A percentile compares a stretch with the other conserved stretches of the same genome.
Conservation (phyloP, 2,797 vertebrate species). For the Rhinella marina region DNA sequence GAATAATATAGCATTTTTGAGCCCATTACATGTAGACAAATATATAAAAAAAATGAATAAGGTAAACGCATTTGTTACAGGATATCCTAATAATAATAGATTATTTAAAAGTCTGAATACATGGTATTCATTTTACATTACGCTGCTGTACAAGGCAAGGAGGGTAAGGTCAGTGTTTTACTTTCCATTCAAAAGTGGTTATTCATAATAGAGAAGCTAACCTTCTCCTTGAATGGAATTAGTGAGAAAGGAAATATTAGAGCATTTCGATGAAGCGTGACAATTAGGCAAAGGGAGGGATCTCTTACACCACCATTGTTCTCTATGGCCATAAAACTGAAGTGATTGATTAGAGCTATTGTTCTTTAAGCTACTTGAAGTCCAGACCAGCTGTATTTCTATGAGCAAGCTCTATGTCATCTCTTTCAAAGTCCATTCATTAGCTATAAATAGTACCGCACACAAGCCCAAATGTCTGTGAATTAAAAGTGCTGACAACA, state of each 20-base stretch:
- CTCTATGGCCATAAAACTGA: slow-evolving; percentile 2
- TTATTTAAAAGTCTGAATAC: neutral
- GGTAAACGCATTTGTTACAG: neutral
- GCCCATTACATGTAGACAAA: neutral
- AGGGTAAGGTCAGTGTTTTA: neutral
- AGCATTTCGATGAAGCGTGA: slow-evolving; percentile 34
- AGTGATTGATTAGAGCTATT: slow-evolving; percentile 38
- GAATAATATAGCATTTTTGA: neutral
- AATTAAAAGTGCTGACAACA: slow-evolving; percentile 5
- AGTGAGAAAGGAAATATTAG: slow-evolving; percentile 38
- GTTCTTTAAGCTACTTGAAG: slow-evolving; percentile 1
- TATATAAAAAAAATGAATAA: neutral
- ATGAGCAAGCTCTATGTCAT: slow-evolving; percentile 25
- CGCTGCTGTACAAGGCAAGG: neutral
- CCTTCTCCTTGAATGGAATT: slow-evolving; percentile 24
- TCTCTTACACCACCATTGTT: slow-evolving; percentile 37
- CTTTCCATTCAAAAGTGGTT: neutral
- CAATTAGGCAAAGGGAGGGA: slow-evolving; percentile 7
- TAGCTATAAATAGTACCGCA: slow-evolving; percentile 7
- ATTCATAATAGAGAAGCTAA: slow-evolving; percentile 30
- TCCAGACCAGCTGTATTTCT: slow-evolving; percentile 43
- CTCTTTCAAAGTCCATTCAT: slow-evolving; percentile 5
- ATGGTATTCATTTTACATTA: neutral
- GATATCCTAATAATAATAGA: neutral
- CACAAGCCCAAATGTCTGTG: slow-evolving; percentile 16